Conservation (phyloP, 1,140 invertebrate species). For the Drosophila repletoides region DNA sequence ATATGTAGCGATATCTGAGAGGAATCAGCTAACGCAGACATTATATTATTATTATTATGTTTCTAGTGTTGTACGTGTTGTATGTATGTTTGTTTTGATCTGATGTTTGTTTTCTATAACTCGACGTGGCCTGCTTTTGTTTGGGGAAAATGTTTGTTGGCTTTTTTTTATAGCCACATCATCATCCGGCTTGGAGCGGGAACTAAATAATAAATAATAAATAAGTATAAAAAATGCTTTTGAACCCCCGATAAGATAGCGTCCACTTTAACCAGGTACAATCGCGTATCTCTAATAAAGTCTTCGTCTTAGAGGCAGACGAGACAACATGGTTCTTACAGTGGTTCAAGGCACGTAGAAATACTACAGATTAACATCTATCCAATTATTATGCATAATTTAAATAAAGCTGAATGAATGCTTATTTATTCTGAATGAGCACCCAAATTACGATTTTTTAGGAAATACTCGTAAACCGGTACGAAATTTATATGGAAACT, state of each 20-base stretch:
- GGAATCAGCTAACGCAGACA: too few relatives aligned
- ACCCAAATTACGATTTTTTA: too few relatives aligned
- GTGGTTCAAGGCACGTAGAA: neutral
- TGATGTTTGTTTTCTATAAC: too few relatives aligned
- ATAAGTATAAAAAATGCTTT: conserved; percentile 21
- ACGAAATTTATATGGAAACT: too few relatives aligned
- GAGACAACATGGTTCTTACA: conserved; percentile 7
- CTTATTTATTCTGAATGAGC: too few relatives aligned
- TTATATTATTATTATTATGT: too few relatives aligned
- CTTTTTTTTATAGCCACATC: conserved; percentile 30
- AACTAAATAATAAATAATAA: conserved; percentile 29
- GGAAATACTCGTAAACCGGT: too few relatives aligned
- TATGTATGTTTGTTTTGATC: too few relatives aligned
- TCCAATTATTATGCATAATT: too few relatives aligned
- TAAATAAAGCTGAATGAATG: conserved; percentile 2
- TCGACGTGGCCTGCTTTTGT: conserved; percentile 36
- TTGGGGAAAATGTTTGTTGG: neutral
- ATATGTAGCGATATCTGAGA: conserved; percentile 9
- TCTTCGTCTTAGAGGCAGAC: conserved; percentile 9
- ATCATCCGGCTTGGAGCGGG: conserved; percentile 2
- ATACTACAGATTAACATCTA: neutral
- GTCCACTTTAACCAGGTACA: conserved; percentile 4
- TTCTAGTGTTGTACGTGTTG: too few relatives aligned
- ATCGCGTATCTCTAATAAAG: conserved; percentile 5
- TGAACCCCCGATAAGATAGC: conserved; percentile 30